Percentiles rank a stretch among this genome's conserved stretches.
Evolutionary conservation across 2,888 invertebrate genomes (phyloP).

Genomic region (Drosophila anomalipes): DNA sequence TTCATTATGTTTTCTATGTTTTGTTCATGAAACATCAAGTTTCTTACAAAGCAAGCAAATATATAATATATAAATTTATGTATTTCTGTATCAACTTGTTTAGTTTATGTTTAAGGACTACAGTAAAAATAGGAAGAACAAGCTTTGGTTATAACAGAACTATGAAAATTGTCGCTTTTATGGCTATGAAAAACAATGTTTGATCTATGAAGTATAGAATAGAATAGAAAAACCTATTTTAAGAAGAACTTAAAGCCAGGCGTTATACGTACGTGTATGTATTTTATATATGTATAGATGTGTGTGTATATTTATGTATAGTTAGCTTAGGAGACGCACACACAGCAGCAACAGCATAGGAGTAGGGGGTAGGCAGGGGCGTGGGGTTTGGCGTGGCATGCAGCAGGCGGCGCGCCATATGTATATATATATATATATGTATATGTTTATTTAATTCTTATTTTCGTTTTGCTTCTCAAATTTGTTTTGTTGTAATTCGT

Average conservation of each 20-base stretch:
- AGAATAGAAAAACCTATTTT: conserved; percentile 3
- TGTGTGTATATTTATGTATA: conserved; percentile 16
- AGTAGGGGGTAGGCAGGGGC: conserved; percentile 9
- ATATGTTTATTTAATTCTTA: conserved; percentile 8
- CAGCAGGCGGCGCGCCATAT: conserved; percentile 62
- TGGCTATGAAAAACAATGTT: conserved; percentile 18
- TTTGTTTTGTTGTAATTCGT: conserved; percentile 52
- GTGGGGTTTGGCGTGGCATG: conserved; percentile 38
- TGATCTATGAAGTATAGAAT: conserved; percentile 1
- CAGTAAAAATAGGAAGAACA: conserved; percentile 66
- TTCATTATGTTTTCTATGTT: conserved; percentile 10
- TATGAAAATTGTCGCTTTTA: conserved; percentile 18
- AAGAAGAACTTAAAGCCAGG: conserved; percentile 26
- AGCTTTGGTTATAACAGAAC: conserved; percentile 74
- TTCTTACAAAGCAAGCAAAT: conserved; percentile 24
- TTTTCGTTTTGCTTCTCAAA: conserved; percentile 20
- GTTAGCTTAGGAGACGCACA: conserved; percentile 43
- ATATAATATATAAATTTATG: conserved; percentile 13
- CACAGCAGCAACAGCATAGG: conserved; percentile 29
- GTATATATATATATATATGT: conserved; percentile 9
- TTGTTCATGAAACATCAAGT: conserved; percentile 35
- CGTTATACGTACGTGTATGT: conserved; percentile 14
- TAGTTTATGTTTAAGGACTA: conserved; percentile 44
- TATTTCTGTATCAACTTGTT: conserved; percentile 21
- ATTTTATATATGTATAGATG: conserved; percentile 4